Evolutionary conservation across 2,113 vertebrate species (phyloP).

Genomic region (Gnathonemus echidnorhynchus): DNA sequence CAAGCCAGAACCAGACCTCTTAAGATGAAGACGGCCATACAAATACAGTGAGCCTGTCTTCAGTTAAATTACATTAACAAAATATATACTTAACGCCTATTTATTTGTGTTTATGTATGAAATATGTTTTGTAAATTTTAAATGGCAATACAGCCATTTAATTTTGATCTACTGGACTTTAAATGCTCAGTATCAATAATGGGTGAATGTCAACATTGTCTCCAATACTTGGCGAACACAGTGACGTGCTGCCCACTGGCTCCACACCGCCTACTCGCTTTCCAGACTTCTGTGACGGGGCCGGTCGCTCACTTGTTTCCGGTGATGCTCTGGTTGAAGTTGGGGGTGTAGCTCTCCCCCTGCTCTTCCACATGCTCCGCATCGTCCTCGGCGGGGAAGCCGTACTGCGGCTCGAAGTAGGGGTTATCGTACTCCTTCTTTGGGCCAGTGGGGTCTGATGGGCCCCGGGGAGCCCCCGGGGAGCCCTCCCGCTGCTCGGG

Average conservation of each 20-base stretch:
- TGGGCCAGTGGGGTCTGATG: constrained; percentile 58
- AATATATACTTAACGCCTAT: too few species aligned
- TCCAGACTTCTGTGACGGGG: background rate
- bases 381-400: constrained; percentile 81
- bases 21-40: too few species aligned
- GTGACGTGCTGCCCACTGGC: background rate
- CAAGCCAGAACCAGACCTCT: background rate
- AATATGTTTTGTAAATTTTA: background rate
- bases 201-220: background rate
- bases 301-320: constrained; percentile 71
- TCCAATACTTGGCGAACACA: background rate
- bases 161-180: background rate
- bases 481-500: constrained; percentile 44
- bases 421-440: constrained; percentile 82
- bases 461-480: background rate
- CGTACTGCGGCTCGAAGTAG: constrained; percentile 87
- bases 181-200: background rate
- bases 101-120: too few species aligned
- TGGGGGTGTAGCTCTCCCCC: constrained; percentile 88
- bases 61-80: background rate
- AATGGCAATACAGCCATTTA: background rate
- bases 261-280: background rate
- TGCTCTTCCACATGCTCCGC: constrained; percentile 73
- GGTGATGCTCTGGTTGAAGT: constrained; percentile 81
- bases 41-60: background rate